Conservation (phyloP, 2,113 vertebrate species). For the Muscicapa adusta region DNA sequence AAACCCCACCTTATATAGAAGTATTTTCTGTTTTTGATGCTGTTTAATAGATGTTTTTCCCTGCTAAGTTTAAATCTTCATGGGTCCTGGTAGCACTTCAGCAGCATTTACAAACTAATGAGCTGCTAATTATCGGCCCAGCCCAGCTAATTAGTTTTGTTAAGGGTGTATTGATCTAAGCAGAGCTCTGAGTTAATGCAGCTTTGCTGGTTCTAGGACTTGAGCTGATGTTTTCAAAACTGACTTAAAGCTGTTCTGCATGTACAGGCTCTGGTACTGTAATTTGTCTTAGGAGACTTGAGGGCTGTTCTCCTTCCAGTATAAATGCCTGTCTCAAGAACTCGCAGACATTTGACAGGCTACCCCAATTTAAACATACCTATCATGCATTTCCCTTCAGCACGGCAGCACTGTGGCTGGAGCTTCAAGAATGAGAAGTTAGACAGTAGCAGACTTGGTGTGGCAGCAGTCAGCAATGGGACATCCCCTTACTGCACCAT, state of each 20-base stretch:
- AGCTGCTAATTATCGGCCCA: constrained; percentile 22
- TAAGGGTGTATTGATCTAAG: not conserved
- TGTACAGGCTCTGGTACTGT: not conserved
- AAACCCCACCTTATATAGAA: not conserved
- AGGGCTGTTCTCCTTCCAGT: not conserved
- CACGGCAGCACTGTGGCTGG: not conserved
- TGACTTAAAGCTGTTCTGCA: not conserved
- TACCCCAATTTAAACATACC: not conserved
- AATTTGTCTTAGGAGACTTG: not conserved
- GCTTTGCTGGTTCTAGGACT: not conserved
- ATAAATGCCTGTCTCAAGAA: not conserved
- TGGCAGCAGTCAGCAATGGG: not conserved
- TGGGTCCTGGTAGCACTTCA: constrained; percentile 16
- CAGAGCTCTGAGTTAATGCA: not conserved
- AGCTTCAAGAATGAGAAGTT: not conserved
- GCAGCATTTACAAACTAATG: constrained; percentile 7
- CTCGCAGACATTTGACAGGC: not conserved
- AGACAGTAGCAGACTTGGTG: not conserved
- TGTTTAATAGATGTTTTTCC: constrained; percentile 39
- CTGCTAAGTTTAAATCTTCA: constrained; percentile 18
- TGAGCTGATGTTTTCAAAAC: not conserved
- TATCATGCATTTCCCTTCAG: accelerated
- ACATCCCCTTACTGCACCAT: not conserved
- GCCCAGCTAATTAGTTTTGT: constrained; percentile 35
- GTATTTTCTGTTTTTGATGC: not conserved